phyloP scores from a whole-genome alignment of 2,797 vertebrate genomes.

The Peromyscus aztecus region DNA sequence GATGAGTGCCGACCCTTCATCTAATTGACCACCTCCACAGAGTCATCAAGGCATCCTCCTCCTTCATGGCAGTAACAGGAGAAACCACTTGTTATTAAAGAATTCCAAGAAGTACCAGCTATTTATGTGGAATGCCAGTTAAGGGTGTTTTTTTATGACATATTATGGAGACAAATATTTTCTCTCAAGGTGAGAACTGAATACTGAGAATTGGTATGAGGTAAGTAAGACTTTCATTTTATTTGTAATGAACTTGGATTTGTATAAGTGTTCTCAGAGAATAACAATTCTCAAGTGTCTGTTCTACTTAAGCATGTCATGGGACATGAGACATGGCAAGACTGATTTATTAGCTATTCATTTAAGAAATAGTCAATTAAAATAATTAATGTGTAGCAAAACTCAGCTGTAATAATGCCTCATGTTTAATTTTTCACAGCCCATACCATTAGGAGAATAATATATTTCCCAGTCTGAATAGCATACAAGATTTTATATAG shows the following conservation, averaged over 20 bases:
- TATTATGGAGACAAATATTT: conserved; percentile 54
- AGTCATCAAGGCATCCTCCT: conserved; percentile 82
- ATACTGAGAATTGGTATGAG: conserved; percentile 54
- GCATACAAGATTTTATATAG: conserved; percentile 52
- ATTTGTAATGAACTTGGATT: conserved; percentile 67
- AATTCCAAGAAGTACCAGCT: conserved; percentile 67
- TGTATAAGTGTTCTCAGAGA: conserved; percentile 59
- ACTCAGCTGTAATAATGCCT: conserved; percentile 65
- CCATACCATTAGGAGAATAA: conserved; percentile 69
- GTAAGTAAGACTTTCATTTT: conserved; percentile 58
- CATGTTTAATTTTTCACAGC: conserved; percentile 73
- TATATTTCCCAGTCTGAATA: conserved; percentile 51
- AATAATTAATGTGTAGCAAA: conserved; percentile 80
- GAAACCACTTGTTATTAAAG: conserved; percentile 76
- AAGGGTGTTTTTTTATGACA: conserved; percentile 75
- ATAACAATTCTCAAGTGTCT: conserved; percentile 74
- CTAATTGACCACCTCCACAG: conserved; percentile 85
- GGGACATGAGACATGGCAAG: conserved; percentile 59
- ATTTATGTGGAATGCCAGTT: conserved; percentile 79
- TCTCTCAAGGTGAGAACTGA: not conserved
- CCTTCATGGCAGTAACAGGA: conserved; percentile 76
- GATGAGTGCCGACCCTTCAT: conserved; percentile 85
- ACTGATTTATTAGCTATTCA: conserved; percentile 79
- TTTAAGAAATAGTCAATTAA: conserved; percentile 80
- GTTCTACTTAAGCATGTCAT: conserved; percentile 65